Conservation (phyloP, 2,888 invertebrate genomes). For the Stenoptilia bipunctidactyla region DNA sequence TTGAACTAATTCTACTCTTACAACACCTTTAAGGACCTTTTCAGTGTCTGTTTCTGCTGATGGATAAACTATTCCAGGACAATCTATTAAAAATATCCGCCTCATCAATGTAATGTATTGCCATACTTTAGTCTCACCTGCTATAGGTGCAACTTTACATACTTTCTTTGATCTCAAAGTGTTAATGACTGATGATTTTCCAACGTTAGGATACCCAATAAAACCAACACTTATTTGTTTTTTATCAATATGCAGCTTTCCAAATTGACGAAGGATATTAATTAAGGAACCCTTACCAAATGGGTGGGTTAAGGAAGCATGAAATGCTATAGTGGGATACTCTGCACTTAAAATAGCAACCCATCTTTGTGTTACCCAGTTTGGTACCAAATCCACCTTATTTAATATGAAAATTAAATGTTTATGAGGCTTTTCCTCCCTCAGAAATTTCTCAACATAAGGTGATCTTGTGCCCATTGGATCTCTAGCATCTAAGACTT, state of each 20-base stretch:
- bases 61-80: constrained; percentile 98
- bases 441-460: constrained; percentile 91
- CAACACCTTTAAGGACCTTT: constrained; percentile 97
- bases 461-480: constrained; percentile 96
- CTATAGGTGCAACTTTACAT: constrained; percentile 98
- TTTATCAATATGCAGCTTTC: constrained; percentile 94
- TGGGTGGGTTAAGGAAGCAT: constrained; percentile 97
- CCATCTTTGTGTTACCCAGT: constrained; percentile 99
- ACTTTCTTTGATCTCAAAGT: constrained; percentile 96
- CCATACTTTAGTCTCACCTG: constrained; percentile 98
- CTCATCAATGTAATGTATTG: constrained; percentile 99
- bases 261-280: constrained; percentile 94
- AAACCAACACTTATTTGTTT: constrained; percentile 99
- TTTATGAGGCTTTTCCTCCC: constrained; percentile 96
- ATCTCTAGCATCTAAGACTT: constrained; percentile 97
- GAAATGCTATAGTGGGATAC: constrained; percentile 98
- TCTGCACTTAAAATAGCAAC: constrained; percentile 93
- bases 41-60: constrained; percentile 95
- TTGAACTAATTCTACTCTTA: constrained; percentile 93
- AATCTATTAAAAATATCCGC: constrained; percentile 96
- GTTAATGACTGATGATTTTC: constrained; percentile 98
- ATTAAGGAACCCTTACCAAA: constrained; percentile 98
- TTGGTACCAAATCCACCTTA: constrained; percentile 96
- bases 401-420: constrained; percentile 97
- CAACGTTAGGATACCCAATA: constrained; percentile 99